These are phyloP conservation scores for Fulica atra DNA, from an alignment of 2,113 vertebrate species.

Conservation along the genomic window DNA sequence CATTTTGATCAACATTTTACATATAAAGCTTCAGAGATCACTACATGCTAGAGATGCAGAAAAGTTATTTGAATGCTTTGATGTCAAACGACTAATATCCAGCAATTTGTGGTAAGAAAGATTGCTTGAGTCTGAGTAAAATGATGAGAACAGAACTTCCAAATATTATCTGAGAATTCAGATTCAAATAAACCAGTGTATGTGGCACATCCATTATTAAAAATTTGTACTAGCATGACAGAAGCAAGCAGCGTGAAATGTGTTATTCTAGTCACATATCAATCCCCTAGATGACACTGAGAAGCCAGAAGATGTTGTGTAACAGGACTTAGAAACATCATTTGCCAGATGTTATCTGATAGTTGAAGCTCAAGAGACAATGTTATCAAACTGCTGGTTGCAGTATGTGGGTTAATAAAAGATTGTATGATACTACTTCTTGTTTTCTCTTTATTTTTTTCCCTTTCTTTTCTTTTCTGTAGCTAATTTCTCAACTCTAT, in stretches of 20 bases:
- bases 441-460: background rate
- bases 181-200: background rate
- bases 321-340: slow-evolving; percentile 62
- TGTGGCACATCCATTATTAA: background rate
- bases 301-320: slow-evolving; percentile 62
- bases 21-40: background rate
- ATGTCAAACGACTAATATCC: background rate
- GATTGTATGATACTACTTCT: background rate
- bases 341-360: slow-evolving; percentile 70
- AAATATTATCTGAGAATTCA: background rate
- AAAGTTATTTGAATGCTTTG: background rate
- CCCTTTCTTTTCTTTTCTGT: background rate
- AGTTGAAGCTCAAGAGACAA: slow-evolving; percentile 49
- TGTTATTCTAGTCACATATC: slow-evolving; percentile 56
- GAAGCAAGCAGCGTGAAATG: background rate
- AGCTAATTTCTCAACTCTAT: background rate
- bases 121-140: background rate
- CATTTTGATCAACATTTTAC: background rate
- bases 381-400: slow-evolving; percentile 38
- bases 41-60: background rate
- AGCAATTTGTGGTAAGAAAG: background rate
- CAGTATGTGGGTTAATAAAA: slow-evolving; percentile 57
- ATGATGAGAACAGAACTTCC: background rate
- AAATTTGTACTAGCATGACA: slow-evolving; percentile 2
- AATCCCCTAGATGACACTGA: slow-evolving; percentile 38